Evolutionary conservation across 1,140 invertebrate genomes (phyloP), one percentile per base, ranked within the genome.

Genomic region (Nasonia vitripennis): DNA sequence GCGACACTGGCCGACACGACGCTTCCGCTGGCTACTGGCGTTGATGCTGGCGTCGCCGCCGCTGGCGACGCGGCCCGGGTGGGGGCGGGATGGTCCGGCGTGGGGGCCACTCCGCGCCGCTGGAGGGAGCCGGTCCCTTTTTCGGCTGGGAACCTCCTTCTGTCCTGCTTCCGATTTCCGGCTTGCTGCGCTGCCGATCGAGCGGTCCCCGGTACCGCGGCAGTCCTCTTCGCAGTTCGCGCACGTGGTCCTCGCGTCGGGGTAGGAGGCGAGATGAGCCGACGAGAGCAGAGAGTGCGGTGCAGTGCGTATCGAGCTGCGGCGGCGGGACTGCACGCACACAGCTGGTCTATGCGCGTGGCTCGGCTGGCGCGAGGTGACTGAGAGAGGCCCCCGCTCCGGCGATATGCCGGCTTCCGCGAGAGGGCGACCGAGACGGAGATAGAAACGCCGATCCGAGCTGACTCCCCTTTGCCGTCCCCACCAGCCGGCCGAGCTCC

Each of bases 281-380:
- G 14, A 5, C 12, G 68, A 70, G 68, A 70, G n/a, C 5, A 4
- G 23, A 12, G 51, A 5, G 51, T 55, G 17, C 12, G 4, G 51
- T 14, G 51, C 12, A 17, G 51, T 20, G 51, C 14, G 51, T 55
- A 55, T n/a, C 14, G 55, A 62, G 55, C 3, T 6, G 20, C 55
- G 20, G 20, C 55, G 55, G 55, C 77, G 51, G 9, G 12, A 6
- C 77, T 71, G 77, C 78, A 67, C 80, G 51, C 80, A 51, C 80
- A 51, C 23, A 73, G 79, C 20, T 68, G 20, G 31, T 55, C 68
- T 48, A n/a, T 89, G 90, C 91, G 89, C 90, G 89, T 91, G 89
- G 86, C 90, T 92, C 91, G 92, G 87, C 90, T 90, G 90, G 90
- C 91, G 92, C 91, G 91, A 91, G 91, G 89, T 91, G 89, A 93